Conservation (phyloP, 2,113 vertebrate genomes). For the Zosterops lateralis region DNA sequence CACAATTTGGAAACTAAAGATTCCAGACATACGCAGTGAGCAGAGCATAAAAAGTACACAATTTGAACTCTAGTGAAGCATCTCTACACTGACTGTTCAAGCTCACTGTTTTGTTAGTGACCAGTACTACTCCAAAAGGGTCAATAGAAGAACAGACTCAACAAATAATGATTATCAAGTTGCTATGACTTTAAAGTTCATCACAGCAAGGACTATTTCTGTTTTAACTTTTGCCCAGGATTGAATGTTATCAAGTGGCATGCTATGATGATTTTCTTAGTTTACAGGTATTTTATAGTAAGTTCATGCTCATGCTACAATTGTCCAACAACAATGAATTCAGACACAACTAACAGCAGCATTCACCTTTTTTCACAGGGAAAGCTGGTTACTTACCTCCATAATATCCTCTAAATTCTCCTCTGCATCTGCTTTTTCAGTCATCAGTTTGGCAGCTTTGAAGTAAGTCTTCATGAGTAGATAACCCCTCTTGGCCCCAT, state of each 20-base stretch:
- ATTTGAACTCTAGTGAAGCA: neutral
- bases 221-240: neutral
- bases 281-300: neutral
- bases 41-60: neutral
- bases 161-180: neutral
- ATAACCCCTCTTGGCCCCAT: constrained; percentile 82
- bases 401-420: constrained; percentile 90
- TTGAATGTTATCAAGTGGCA: neutral
- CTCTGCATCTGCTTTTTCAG: constrained; percentile 87
- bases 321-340: neutral
- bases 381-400: constrained; percentile 75
- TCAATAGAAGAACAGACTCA: neutral
- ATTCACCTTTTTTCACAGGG: neutral
- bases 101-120: neutral
- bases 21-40: neutral
- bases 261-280: neutral
- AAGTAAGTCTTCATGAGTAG: constrained; percentile 90
- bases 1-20: neutral
- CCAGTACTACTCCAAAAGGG: neutral
- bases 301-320: neutral
- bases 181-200: neutral
- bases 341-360: neutral
- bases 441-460: constrained; percentile 89
- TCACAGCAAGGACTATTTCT: neutral
- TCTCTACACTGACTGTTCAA: neutral